Conservation (phyloP, 2,113 vertebrate species). For the Gambusia affinis region DNA sequence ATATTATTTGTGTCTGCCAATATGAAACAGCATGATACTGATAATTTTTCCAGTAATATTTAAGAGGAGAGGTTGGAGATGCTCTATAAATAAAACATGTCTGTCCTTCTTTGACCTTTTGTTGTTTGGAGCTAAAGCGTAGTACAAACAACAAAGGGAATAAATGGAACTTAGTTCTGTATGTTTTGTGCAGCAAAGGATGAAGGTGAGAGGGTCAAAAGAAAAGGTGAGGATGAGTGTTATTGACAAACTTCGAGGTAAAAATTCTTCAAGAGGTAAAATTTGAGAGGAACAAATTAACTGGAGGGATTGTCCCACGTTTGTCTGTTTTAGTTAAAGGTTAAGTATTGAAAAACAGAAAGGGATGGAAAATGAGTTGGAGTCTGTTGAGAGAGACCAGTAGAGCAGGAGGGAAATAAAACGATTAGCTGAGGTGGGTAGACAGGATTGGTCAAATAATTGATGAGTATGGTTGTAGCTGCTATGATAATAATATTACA, state of each 20-base stretch:
- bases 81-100: background rate
- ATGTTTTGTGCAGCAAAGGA: slow-evolving; percentile 42
- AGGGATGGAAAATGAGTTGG: background rate
- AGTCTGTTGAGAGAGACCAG: background rate
- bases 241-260: slow-evolving; percentile 1
- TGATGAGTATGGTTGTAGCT: slow-evolving; percentile 60
- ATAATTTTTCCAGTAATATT: no score
- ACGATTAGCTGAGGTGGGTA: slow-evolving; percentile 56
- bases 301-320: slow-evolving; percentile 7
- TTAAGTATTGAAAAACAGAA: slow-evolving; percentile 6
- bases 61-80: no score
- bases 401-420: slow-evolving; percentile 8
- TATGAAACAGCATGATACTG: no score
- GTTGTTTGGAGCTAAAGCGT: slow-evolving; percentile 15
- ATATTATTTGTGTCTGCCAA: no score
- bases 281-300: background rate
- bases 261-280: background rate
- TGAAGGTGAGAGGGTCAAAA: slow-evolving; percentile 18
- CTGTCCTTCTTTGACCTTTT: slow-evolving; percentile 22
- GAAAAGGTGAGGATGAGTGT: slow-evolving; percentile 12
- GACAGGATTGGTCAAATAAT: slow-evolving; percentile 57
- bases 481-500: slow-evolving; percentile 68
- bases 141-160: slow-evolving; percentile 38
- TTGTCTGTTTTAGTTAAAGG: slow-evolving; percentile 26
- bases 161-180: slow-evolving; percentile 17